Conservation (phyloP, 2,888 invertebrate genomes). For the Chalcis sispes region DNA sequence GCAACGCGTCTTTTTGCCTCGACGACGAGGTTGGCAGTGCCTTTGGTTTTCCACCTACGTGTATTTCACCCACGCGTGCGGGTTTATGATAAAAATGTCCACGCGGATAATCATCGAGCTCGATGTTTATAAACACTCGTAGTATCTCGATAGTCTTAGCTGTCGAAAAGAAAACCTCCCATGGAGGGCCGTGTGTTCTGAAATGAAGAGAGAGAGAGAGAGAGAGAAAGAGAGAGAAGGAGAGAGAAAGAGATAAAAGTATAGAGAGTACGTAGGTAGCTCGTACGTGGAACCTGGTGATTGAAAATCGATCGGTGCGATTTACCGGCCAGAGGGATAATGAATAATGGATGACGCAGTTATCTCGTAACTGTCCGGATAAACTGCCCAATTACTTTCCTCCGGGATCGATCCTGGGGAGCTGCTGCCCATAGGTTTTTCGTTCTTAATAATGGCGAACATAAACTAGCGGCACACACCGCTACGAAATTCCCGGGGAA, state of each 20-base stretch:
- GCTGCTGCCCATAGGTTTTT: constrained; percentile 40
- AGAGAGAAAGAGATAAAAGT: too few relatives aligned
- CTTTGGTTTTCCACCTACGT: too few relatives aligned
- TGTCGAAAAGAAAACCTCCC: constrained; percentile 36
- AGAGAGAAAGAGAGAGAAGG: too few relatives aligned
- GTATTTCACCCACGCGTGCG: too few relatives aligned
- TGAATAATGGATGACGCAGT: constrained; percentile 60
- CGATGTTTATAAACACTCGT: not conserved
- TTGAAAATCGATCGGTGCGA: constrained; percentile 59
- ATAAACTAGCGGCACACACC: constrained; percentile 30
- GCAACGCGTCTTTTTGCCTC: too few relatives aligned
- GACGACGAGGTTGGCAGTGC: too few relatives aligned
- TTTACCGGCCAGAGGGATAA: constrained; percentile 55
- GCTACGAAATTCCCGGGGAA: constrained; percentile 26
- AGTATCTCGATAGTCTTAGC: not conserved
- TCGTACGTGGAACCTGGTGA: constrained; percentile 26
- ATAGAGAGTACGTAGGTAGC: too few relatives aligned
- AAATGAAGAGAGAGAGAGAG: too few relatives aligned
- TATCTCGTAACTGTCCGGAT: constrained; percentile 60
- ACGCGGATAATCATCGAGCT: constrained; percentile 27
- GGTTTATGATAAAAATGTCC: constrained; percentile 30
- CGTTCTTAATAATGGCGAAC: constrained; percentile 54
- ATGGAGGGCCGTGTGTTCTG: not conserved
- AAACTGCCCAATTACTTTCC: constrained; percentile 61
- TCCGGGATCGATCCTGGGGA: constrained; percentile 47